phyloP scores from a whole-genome alignment of 2,888 invertebrate genomes.

The Dryocosmus kuriphilus region DNA sequence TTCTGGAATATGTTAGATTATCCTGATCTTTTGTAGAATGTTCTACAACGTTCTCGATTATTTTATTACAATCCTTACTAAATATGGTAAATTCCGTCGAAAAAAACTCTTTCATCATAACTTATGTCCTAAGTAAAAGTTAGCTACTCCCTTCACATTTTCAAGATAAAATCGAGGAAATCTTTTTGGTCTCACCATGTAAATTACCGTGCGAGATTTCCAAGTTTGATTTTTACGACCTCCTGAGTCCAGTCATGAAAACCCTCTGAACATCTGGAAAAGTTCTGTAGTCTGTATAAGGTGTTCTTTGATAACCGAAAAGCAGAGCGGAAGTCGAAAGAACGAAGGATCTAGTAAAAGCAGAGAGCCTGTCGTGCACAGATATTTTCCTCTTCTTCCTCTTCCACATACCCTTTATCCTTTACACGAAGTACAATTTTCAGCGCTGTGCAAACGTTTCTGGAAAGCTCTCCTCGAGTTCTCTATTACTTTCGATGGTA shows the following conservation, averaged over 20 bases:
- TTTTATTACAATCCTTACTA: no score
- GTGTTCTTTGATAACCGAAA: conserved; percentile 3
- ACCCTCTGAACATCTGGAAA: background rate
- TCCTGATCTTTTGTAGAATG: no score
- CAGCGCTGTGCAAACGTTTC: background rate
- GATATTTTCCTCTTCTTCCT: conserved; percentile 5
- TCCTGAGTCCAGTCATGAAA: conserved; percentile 10
- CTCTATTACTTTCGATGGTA: conserved; percentile 5
- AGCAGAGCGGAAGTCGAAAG: conserved; percentile 29
- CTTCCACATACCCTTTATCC: background rate
- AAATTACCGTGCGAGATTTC: background rate
- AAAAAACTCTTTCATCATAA: no score
- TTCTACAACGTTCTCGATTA: no score
- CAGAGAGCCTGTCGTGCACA: background rate
- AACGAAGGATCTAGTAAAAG: conserved; percentile 23
- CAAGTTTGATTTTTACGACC: background rate
- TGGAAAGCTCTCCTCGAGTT: background rate
- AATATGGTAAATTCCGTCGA: no score
- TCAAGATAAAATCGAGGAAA: background rate
- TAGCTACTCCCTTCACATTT: background rate
- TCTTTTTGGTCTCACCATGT: background rate
- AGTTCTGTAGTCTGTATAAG: conserved; percentile 2
- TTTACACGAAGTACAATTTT: background rate
- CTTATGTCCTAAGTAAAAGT: no score
- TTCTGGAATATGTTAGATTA: no score